These are phyloP conservation scores for Leucophenga maculata DNA, from an alignment of 2,888 invertebrate species.

Conservation along the genomic window DNA sequence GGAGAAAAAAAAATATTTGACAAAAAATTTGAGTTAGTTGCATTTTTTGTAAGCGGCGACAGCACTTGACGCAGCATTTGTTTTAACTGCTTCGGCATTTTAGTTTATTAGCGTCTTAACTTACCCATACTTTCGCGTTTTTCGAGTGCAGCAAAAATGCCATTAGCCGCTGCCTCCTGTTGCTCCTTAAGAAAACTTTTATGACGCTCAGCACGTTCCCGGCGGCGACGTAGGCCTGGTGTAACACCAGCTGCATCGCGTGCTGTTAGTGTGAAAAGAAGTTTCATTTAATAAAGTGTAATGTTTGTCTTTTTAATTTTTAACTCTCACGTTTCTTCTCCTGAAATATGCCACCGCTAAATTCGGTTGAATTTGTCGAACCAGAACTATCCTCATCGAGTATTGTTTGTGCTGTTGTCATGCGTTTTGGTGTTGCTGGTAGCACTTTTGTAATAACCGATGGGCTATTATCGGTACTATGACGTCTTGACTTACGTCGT, in stretches of 20 bases:
- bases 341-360: constrained; percentile 64
- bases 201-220: constrained; percentile 88
- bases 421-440: constrained; percentile 64
- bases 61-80: neutral
- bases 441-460: constrained; percentile 62
- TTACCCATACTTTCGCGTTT: constrained; percentile 68
- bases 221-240: constrained; percentile 83
- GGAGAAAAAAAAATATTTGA: constrained; percentile 48
- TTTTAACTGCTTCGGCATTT: neutral
- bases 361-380: constrained; percentile 73
- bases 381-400: constrained; percentile 74
- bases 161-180: constrained; percentile 77
- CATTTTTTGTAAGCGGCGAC: constrained; percentile 17
- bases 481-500: constrained; percentile 84
- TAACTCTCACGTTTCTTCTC: constrained; percentile 63
- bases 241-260: constrained; percentile 79
- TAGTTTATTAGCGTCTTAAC: constrained; percentile 32
- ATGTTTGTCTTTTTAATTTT: constrained; percentile 1
- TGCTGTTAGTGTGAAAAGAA: constrained; percentile 38
- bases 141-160: constrained; percentile 61
- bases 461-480: constrained; percentile 81
- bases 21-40: constrained; percentile 46
- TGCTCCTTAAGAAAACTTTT: constrained; percentile 88
- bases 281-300: neutral
- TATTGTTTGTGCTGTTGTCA: constrained; percentile 64